Evolutionary conservation across 2,888 invertebrate genomes (phyloP).

Genomic region (Coelopa pilipes): DNA sequence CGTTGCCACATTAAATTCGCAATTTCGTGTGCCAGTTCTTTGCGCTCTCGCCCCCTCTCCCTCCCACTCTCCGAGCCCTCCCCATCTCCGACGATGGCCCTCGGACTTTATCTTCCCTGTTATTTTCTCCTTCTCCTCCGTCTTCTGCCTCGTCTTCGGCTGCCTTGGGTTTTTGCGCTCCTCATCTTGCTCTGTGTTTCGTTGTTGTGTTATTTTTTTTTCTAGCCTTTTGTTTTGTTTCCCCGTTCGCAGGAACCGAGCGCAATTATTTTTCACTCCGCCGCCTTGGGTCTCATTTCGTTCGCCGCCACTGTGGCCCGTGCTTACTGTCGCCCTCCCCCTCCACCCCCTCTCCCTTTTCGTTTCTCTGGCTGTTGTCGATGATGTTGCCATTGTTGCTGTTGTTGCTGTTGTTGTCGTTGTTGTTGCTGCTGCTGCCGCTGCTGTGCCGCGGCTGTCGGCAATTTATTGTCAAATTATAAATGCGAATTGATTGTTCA

Average conservation of each 20-base stretch:
- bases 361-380: too few relatives aligned
- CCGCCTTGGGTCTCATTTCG: neutral
- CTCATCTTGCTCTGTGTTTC: neutral
- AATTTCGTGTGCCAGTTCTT: conserved; percentile 19
- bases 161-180: conserved; percentile 1
- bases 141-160: too few relatives aligned
- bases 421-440: conserved; percentile 8
- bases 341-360: too few relatives aligned
- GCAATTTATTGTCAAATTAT: conserved; percentile 37
- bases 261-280: conserved; percentile 1
- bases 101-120: conserved; percentile 29
- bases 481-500: conserved; percentile 38
- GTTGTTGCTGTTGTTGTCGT: conserved; percentile 2
- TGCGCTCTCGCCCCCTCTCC: conserved; percentile 9
- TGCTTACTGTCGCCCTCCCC: conserved; percentile 5
- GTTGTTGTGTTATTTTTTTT: too few relatives aligned
- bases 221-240: neutral
- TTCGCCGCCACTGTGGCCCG: conserved; percentile 4
- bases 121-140: too few relatives aligned
- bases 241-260: neutral
- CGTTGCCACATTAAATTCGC: conserved; percentile 7
- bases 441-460: conserved; percentile 7
- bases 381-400: neutral
- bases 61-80: conserved; percentile 3
- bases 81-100: neutral